phyloP scores from a whole-genome alignment of 2,113 vertebrate species.

The Telmatochromis sp. region DNA sequence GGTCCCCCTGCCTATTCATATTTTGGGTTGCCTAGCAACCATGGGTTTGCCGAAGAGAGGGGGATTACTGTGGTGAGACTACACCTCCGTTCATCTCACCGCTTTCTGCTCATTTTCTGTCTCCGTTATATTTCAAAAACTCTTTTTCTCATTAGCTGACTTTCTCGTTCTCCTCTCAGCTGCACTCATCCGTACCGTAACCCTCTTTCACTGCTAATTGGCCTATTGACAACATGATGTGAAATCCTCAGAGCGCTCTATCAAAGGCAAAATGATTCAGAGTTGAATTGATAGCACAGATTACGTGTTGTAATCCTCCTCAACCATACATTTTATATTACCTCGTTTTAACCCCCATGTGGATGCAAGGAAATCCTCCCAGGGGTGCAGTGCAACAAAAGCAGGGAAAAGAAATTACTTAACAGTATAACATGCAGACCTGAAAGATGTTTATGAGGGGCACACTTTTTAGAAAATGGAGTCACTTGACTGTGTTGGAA shows the following conservation, averaged over 20 bases:
- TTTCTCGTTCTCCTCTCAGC: background rate
- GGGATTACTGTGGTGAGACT: conserved; percentile 26
- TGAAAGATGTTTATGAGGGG: background rate
- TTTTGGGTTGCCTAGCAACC: conserved; percentile 74
- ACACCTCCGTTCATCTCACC: conserved; percentile 13
- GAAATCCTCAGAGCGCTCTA: background rate
- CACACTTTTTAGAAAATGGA: background rate
- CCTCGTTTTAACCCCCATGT: background rate
- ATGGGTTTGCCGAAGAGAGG: conserved; percentile 20
- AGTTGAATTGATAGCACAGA: background rate
- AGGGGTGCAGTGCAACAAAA: background rate
- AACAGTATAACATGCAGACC: background rate
- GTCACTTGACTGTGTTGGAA: background rate
- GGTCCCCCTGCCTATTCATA: conserved; percentile 59
- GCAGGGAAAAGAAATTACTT: background rate
- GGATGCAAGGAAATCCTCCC: background rate
- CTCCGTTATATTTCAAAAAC: background rate
- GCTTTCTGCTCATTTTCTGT: background rate
- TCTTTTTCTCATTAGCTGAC: background rate
- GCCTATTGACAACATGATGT: background rate
- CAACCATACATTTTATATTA: background rate
- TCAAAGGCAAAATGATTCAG: background rate
- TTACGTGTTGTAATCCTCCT: background rate
- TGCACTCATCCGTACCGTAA: background rate
- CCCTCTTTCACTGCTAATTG: background rate